Evolutionary conservation across 2,888 invertebrate genomes (phyloP), one percentile per base, ranked within the genome.

Genomic region (Furcula furcula): DNA sequence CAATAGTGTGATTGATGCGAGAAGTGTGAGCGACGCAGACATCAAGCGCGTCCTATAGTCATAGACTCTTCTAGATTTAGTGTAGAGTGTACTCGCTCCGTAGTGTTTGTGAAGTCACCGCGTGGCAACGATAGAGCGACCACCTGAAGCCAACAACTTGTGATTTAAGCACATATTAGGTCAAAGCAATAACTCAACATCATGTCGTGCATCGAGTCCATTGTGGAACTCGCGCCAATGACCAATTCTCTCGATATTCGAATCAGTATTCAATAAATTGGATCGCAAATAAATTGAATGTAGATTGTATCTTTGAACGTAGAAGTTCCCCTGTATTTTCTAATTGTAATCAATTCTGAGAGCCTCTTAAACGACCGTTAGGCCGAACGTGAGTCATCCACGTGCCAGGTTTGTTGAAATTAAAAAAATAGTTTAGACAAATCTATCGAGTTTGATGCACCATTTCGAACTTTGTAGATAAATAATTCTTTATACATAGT

Each of bases 381-480:
- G 18, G 27, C 33, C 13, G 36, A 23, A 30, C 39, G 27, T 35
- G 28, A 58, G 46, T 54, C 49, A 58, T 39, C 47, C 34, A 43
- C 48, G 38, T 51, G 55, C 49, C 62, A 58, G 49, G 36, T 54
- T 51, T 49, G 54, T 47, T 47, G 32, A 56, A 66, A 48, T 51
- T 61, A 51, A 50, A 55, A 60, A 56, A 54, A 47, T 52, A 40
- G 61, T 46, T 62, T 76, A 76, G 61, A 64, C 42, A 61, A 70
- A 73, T 69, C 58, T 71, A 63, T 73, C 46, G 57, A 76, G 68
- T 56, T 62, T 66, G 65, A 70, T 63, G 76, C 77, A 80, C 70
- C 62, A 60, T 75, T 81, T 80, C 65, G 60, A 74, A 74, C 55
- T 77, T 70, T 82, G 81, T 86, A 84, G 84, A 79, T 85, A 84